Conservation (phyloP, 2,888 invertebrate genomes). For the Parapristionchus giblindavisi region DNA sequence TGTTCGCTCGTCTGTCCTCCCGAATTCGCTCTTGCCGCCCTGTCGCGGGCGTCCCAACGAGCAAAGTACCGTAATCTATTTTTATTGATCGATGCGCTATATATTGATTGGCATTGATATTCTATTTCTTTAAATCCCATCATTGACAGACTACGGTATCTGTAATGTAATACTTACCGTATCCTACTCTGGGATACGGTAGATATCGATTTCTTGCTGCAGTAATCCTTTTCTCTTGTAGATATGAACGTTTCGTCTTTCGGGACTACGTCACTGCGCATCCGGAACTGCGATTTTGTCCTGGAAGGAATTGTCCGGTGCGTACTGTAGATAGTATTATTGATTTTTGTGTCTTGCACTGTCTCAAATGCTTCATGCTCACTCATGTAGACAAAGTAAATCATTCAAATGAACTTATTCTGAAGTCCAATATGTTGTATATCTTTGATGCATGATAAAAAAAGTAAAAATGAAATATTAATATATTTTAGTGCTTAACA, state of each 20-base stretch:
- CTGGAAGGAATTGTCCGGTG: conserved; percentile 85
- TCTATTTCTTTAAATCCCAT: too few relatives aligned
- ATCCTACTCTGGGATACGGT: neutral
- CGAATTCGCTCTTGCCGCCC: conserved; percentile 48
- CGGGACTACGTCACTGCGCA: conserved; percentile 90
- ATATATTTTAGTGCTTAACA: too few relatives aligned
- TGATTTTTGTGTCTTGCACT: too few relatives aligned
- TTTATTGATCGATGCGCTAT: neutral
- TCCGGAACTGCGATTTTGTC: conserved; percentile 81
- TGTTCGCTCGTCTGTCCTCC: conserved; percentile 89
- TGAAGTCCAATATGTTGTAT: too few relatives aligned
- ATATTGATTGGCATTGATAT: neutral
- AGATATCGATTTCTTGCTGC: neutral
- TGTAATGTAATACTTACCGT: too few relatives aligned
- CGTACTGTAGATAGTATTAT: too few relatives aligned
- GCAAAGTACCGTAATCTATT: conserved; percentile 43
- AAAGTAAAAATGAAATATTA: too few relatives aligned
- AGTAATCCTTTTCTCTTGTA: conserved; percentile 67
- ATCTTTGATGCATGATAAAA: too few relatives aligned
- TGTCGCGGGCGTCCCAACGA: conserved; percentile 44
- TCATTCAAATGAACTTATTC: too few relatives aligned
- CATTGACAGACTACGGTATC: too few relatives aligned
- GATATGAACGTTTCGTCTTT: conserved; percentile 94
- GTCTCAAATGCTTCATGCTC: too few relatives aligned
- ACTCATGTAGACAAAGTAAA: too few relatives aligned